Conservation (phyloP, 2,113 vertebrate genomes). For the Oryzias melastigma region DNA sequence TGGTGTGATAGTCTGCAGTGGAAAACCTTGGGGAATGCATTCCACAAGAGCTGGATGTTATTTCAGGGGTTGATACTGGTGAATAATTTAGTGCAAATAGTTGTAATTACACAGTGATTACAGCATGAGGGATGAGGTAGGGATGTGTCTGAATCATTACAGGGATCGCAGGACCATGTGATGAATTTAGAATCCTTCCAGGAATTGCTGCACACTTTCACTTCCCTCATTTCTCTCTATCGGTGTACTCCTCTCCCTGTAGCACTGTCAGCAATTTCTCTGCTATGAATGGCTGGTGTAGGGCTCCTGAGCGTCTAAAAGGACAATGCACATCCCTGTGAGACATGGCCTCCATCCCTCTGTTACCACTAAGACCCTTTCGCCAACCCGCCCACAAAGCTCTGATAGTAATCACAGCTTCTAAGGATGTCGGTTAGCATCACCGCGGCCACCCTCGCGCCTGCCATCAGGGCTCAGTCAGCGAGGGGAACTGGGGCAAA, state of each 20-base stretch:
- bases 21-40: constrained; percentile 37
- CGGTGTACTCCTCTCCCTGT: neutral
- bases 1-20: constrained; percentile 41
- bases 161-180: constrained; percentile 27
- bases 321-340: constrained; percentile 61
- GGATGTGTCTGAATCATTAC: constrained; percentile 28
- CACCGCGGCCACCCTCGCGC: constrained; percentile 54
- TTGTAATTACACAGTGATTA: constrained; percentile 66
- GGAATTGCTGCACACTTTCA: constrained; percentile 34
- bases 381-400: constrained; percentile 42
- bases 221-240: neutral
- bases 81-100: constrained; percentile 68
- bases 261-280: constrained; percentile 57
- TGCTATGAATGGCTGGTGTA: constrained; percentile 50
- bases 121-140: constrained; percentile 35
- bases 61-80: constrained; percentile 53
- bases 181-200: constrained; percentile 54
- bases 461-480: constrained; percentile 49
- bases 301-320: constrained; percentile 66
- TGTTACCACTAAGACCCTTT: constrained; percentile 41
- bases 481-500: constrained; percentile 65
- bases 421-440: constrained; percentile 74
- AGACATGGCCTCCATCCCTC: constrained; percentile 42
- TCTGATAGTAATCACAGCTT: constrained; percentile 67
- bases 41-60: constrained; percentile 56